Conservation (phyloP, 2,797 vertebrate genomes). For the Lagodon rhomboides region DNA sequence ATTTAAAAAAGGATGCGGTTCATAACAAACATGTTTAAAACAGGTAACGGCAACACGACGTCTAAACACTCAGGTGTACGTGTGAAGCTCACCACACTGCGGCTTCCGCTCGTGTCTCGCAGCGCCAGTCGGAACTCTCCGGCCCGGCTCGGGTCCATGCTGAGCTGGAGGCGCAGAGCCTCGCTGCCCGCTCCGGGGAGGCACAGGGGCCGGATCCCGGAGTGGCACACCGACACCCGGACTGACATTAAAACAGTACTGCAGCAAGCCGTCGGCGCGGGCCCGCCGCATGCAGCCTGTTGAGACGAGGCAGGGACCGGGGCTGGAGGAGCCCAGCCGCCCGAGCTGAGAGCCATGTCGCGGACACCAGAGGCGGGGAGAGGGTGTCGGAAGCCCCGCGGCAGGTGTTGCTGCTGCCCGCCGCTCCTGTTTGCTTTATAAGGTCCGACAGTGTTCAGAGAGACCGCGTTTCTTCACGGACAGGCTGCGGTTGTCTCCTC, state of each 20-base stretch:
- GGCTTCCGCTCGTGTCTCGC: conserved; percentile 82
- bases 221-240: conserved; percentile 87
- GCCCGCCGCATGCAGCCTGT: conserved; percentile 66
- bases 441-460: conserved; percentile 41
- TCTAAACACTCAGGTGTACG: conserved; percentile 20
- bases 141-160: conserved; percentile 87
- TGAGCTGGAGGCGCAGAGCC: conserved; percentile 90
- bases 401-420: conserved; percentile 36
- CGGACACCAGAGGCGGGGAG: conserved; percentile 39
- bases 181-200: conserved; percentile 81
- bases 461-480: conserved; percentile 51
- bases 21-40: not conserved
- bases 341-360: conserved; percentile 81
- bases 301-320: conserved; percentile 73
- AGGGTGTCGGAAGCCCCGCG: conserved; percentile 38
- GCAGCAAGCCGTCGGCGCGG: conserved; percentile 69
- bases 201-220: conserved; percentile 80
- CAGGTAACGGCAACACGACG: not conserved
- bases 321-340: conserved; percentile 78
- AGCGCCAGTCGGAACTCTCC: conserved; percentile 89
- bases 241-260: conserved; percentile 89
- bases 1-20: not conserved
- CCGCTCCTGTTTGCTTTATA: conserved; percentile 40
- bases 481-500: conserved; percentile 36
- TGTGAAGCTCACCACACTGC: conserved; percentile 80